phyloP scores from a whole-genome alignment of 2,113 vertebrate genomes.

The Eira barbara region DNA sequence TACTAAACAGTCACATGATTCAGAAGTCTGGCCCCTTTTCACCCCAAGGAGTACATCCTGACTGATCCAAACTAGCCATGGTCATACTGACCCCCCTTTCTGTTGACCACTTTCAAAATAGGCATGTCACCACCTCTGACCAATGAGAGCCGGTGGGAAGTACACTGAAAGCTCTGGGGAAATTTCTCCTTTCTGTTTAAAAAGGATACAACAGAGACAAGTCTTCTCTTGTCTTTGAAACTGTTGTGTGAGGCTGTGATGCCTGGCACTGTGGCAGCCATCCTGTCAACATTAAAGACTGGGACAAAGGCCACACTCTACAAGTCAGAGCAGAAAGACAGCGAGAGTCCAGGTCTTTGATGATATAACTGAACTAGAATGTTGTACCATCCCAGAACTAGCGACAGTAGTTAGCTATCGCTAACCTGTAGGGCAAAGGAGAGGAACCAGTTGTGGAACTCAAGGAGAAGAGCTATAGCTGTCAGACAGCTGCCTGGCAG shows the following conservation, averaged over 20 bases:
- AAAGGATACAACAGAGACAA: not conserved
- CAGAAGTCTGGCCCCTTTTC: not conserved
- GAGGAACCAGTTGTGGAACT: not conserved
- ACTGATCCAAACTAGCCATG: not conserved
- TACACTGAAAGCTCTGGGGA: not conserved
- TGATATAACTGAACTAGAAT: not conserved
- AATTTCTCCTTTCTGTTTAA: not conserved
- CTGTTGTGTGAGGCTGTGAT: not conserved
- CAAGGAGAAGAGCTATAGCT: not conserved
- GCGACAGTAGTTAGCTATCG: not conserved
- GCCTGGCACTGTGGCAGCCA: not conserved
- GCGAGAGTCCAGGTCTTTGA: not conserved
- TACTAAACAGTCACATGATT: not conserved
- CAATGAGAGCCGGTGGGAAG: not conserved
- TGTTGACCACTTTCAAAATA: not conserved
- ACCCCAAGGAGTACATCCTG: not conserved
- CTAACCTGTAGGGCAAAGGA: not conserved
- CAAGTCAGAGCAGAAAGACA: not conserved
- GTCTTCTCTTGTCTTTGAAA: not conserved
- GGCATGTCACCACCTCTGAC: not conserved
- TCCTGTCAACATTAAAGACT: not conserved
- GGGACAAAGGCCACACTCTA: not conserved
- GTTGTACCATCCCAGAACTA: not conserved
- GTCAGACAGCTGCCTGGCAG: not conserved
- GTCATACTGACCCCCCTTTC: not conserved